Conservation (phyloP, 2,888 invertebrate species). For the Coecobrya sp. region DNA sequence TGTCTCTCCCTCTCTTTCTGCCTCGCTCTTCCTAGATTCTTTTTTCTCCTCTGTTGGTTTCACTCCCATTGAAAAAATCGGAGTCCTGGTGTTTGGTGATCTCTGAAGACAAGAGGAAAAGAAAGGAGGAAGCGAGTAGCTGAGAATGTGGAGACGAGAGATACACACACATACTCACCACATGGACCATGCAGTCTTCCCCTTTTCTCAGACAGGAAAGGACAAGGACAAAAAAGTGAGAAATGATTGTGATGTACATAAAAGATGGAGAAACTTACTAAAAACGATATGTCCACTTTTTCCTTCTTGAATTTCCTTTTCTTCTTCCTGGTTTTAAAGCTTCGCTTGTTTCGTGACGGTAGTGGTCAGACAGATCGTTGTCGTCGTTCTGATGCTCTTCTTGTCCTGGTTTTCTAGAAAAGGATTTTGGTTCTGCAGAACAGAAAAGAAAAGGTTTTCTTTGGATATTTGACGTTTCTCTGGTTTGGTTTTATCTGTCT, state of each 20-base stretch:
- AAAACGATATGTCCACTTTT: conserved; percentile 75
- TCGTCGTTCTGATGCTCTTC: background rate
- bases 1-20: conserved; percentile 45
- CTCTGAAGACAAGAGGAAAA: conserved; percentile 33
- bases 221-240: conserved; percentile 65
- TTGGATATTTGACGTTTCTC: conserved; percentile 9
- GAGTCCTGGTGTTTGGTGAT: conserved; percentile 48
- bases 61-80: conserved; percentile 32
- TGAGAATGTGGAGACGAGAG: conserved; percentile 16
- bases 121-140: conserved; percentile 20
- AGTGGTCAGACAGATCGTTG: conserved; percentile 43
- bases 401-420: background rate
- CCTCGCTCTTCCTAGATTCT: background rate
- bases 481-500: background rate
- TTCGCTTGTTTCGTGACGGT: conserved; percentile 37
- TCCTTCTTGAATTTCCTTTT: conserved; percentile 42
- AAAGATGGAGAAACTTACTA: conserved; percentile 66
- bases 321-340: conserved; percentile 41
- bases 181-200: background rate
- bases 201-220: conserved; percentile 10
- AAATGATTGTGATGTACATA: conserved; percentile 69
- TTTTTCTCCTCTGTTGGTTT: conserved; percentile 48
- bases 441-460: conserved; percentile 8
- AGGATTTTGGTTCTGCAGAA: background rate
- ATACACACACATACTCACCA: conserved; percentile 31